Evolutionary conservation across 2,797 vertebrate species (phyloP), one percentile per base, ranked within the genome.

Genomic region (Clarias platycephalus): DNA sequence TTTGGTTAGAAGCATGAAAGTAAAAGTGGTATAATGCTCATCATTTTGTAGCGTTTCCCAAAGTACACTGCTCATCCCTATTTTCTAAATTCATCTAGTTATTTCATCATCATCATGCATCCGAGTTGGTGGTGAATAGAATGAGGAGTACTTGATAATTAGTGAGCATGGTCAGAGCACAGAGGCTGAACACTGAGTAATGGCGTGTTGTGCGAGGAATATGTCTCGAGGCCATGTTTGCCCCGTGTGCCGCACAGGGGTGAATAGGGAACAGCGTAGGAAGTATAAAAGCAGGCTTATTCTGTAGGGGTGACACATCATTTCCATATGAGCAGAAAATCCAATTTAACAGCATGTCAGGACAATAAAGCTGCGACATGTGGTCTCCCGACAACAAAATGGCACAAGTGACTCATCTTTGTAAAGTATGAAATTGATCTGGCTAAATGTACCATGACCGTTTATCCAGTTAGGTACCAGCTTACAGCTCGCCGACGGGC

Each of bases 311-410:
- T 88, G 90, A 91, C 88, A 91, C 89, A 87, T 89, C 64, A 94
- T 94, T 95, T 94, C 93, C 94, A 95, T 94, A 93, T 91, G 91
- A 90, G 94, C 93, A 94, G 94, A 93, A 95, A 95, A 96, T 95
- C 93, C 94, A 93, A 96, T 96, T 96, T 95, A 93, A 95, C 94
- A 93, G 93, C 88, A 89, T 93, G 94, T 96, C 93, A 93, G 87
- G 86, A 81, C 93, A 93, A 95, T 94, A 95, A 96, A 94, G 90
- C 58, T 87, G 53, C 26, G 87, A 86, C 80, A 84, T 62, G 81
- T 79, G 83, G 76, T 81, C 79, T 58, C 78, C 67, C 34, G 37
- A 70, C 72, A 88, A 70, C 83, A 71, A 85, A 87, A 86, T 77
- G 81, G 85, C 86, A 84, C 77, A 76, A 87, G 81, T 81, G 80